Conservation (phyloP, 2,797 vertebrate species). For the Rhinoraja longicauda region DNA sequence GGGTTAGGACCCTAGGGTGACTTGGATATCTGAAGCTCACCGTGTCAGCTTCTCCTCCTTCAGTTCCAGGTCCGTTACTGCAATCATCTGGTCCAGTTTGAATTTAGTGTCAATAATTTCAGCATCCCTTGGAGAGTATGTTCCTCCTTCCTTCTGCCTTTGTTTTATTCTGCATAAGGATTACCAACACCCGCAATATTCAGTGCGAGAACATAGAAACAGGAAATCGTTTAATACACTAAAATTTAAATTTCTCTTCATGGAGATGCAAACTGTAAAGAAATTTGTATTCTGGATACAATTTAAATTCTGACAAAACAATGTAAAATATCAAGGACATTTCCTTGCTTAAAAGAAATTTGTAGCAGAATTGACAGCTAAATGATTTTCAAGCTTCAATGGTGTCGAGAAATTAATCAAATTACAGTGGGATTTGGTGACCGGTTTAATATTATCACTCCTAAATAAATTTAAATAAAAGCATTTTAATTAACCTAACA, state of each 20-base stretch:
- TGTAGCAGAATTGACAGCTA: not conserved
- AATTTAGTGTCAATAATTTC: constrained; percentile 96
- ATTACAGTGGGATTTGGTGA: not conserved
- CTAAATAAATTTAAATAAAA: not conserved
- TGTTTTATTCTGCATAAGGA: constrained; percentile 72
- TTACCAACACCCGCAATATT: not conserved
- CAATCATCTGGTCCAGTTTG: constrained; percentile 93
- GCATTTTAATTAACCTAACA: not conserved
- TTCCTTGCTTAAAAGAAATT: not conserved
- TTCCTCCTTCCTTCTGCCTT: constrained; percentile 90
- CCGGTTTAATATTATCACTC: not conserved
- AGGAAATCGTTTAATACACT: not conserved
- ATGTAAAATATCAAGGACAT: not conserved
- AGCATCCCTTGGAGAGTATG: constrained; percentile 89
- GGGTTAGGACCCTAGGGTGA: constrained; percentile 66
- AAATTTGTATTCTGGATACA: not conserved
- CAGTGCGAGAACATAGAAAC: not conserved
- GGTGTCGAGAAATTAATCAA: not conserved
- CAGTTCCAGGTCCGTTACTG: constrained; percentile 89
- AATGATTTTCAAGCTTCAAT: not conserved
- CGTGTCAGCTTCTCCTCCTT: constrained; percentile 93
- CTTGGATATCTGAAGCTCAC: constrained; percentile 62
- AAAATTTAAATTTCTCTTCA: not conserved
- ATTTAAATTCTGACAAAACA: not conserved
- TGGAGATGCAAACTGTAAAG: not conserved